Base-by-base conservation (phyloP, 2,888 invertebrate species). In the Abscondita cerata region DNA sequence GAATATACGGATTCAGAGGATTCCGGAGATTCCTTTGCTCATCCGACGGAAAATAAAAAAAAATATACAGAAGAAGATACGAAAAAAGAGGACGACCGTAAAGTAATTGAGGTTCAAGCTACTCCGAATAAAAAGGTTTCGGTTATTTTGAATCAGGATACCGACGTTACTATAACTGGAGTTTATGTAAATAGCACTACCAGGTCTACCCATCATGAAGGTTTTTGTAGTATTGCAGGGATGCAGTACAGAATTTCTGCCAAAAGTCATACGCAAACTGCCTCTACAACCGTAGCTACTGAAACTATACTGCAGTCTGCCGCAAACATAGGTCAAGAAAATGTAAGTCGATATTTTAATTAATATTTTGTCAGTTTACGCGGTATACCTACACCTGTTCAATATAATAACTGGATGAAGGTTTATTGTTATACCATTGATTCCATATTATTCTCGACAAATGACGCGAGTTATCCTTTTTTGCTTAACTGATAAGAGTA, bases 201-300 rank as follows among this genome's bases (percentile, higher is more conserved):
- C 1, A 84, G 88, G 58, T 87, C 88, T 33, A 92, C 92, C 68
- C 88, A 88, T 75, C 92, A 90, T 76, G 90, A 90, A 78, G 92
- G 92, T 25, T 93, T 89, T 76, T 93, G 93, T 78, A 93, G 92
- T 70, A 93, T 90, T 69, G 88, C 89, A 25, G 90, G 90, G 47
- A 89, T 93, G 91, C 92, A 93, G 81, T 93, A 94, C 79, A 87
- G 93, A 68, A 93, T 93, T 70, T 92, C 92, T 68, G 92, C 93
- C 50, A 93, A 93, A 52, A 93, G 93, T 76, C 91, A 90, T 78
- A 91, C 91, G 59, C 90, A 91, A 80, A 93, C 93, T 9, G 93
- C 93, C 70, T 91, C 93, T 52, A 91, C 93, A 50, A 89, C 93
- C 19, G 89, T 93, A 67, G 85, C 88, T 78, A 88, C 89, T 64